A percentile compares a stretch with the other conserved stretches of the same genome.
Evolutionary conservation across 2,888 invertebrate genomes (phyloP).

Genomic region (Epicampocera succincta): DNA sequence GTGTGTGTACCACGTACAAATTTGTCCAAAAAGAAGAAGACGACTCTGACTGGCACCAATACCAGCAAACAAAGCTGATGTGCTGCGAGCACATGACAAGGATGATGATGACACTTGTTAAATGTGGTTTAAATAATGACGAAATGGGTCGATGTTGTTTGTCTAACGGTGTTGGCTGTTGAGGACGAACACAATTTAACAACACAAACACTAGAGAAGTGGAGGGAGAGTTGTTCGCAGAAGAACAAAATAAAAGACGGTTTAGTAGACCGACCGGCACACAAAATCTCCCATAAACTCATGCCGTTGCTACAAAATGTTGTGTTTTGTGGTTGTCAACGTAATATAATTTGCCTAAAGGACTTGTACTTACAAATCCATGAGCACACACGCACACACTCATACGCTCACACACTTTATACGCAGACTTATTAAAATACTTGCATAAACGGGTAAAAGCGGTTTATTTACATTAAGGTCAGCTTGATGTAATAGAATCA

Average conservation of each 20-base stretch:
- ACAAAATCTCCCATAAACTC: constrained; percentile 46
- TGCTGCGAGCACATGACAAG: constrained; percentile 62
- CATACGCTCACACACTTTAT: background rate
- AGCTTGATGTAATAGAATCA: constrained; percentile 62
- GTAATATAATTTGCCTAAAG: constrained; percentile 66
- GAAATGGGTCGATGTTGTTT: constrained; percentile 72
- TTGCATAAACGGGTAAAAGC: constrained; percentile 43
- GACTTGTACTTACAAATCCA: constrained; percentile 46
- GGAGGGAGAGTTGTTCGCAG: constrained; percentile 14
- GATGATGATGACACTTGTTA: constrained; percentile 78
- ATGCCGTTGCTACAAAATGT: constrained; percentile 32
- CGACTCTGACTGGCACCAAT: no score
- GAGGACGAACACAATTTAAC: constrained; percentile 29
- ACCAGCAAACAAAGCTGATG: constrained; percentile 15
- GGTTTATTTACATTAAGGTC: constrained; percentile 63
- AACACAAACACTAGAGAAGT: background rate
- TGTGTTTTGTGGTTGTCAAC: constrained; percentile 59
- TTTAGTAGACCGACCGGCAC: constrained; percentile 11
- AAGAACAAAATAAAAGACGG: constrained; percentile 20
- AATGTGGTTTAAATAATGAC: constrained; percentile 80
- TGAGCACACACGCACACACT: constrained; percentile 18
- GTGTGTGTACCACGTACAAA: background rate
- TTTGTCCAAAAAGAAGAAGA: no score
- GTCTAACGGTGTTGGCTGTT: constrained; percentile 53
- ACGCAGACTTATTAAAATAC: constrained; percentile 1